These are phyloP conservation scores for Aporrectodea caliginosa DNA, from an alignment of 1,140 invertebrate genomes.

Conservation along the genomic window DNA sequence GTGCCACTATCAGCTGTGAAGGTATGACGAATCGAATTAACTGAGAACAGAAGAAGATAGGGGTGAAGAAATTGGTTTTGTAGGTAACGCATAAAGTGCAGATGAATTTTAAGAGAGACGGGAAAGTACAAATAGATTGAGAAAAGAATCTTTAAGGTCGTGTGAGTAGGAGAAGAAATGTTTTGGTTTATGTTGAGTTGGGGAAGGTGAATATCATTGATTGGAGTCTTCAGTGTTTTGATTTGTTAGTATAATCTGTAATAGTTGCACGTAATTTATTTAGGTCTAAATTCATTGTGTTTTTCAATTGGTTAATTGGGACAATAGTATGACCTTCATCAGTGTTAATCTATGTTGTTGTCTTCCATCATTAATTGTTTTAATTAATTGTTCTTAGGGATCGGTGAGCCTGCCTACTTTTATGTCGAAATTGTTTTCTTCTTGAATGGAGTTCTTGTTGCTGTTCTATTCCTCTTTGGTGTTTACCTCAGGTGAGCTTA, in stretches of 20 bases:
- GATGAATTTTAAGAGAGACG: not conserved
- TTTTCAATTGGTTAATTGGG: too few relatives aligned
- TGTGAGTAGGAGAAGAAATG: too few relatives aligned
- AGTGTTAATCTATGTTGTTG: too few relatives aligned
- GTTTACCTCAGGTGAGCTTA: constrained; percentile 57
- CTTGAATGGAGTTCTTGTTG: constrained; percentile 63
- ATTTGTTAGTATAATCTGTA: not conserved
- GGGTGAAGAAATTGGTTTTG: not conserved
- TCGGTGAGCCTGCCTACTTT: constrained; percentile 71
- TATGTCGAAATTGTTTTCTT: constrained; percentile 69
- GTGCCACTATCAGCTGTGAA: constrained; percentile 70
- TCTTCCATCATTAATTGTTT: not conserved
- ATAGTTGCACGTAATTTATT: not conserved
- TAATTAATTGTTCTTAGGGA: constrained; percentile 46
- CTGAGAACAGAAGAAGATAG: too few relatives aligned
- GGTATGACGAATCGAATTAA: too few relatives aligned
- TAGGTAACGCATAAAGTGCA: not conserved
- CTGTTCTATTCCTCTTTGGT: constrained; percentile 64
- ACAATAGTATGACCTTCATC: too few relatives aligned
- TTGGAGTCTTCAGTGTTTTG: not conserved
- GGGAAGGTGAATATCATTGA: too few relatives aligned
- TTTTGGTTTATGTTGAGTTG: too few relatives aligned
- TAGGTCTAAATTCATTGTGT: not conserved
- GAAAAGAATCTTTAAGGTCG: too few relatives aligned
- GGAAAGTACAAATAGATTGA: not conserved